A percentile compares a stretch with the other conserved stretches of the same genome.
These are phyloP conservation scores for Oostethus manadensis DNA, from an alignment of 2,113 vertebrate species.

Conservation along the genomic window DNA sequence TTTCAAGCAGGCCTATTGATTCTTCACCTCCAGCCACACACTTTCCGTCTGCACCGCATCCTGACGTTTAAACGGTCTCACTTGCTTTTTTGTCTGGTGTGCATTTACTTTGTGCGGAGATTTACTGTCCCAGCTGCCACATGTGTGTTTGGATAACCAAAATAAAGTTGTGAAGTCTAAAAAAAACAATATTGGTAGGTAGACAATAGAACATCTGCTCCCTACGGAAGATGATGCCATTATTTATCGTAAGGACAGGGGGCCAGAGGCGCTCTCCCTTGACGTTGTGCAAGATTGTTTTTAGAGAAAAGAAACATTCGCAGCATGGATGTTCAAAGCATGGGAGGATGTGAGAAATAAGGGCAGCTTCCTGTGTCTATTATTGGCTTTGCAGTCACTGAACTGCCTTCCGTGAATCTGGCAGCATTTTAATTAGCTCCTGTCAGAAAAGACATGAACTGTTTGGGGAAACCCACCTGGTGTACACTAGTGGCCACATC, in stretches of 20 bases:
- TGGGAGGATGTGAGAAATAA: conserved; percentile 54
- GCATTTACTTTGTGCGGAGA: not conserved
- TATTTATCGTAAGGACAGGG: conserved; percentile 28
- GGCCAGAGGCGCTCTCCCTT: conserved; percentile 26
- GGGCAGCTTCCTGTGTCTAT: conserved; percentile 53
- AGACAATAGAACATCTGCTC: conserved; percentile 48
- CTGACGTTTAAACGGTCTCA: not conserved
- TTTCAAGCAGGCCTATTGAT: conserved; percentile 7
- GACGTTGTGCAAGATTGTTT: conserved; percentile 27
- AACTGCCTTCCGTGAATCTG: conserved; percentile 45
- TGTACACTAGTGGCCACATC: conserved; percentile 4
- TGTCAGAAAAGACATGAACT: conserved; percentile 8
- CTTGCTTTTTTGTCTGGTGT: not conserved
- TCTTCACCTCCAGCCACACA: conserved; percentile 6
- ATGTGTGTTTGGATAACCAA: conserved; percentile 15
- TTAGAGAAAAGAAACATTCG: conserved; percentile 20
- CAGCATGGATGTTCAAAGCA: conserved; percentile 46
- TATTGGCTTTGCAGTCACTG: conserved; percentile 34
- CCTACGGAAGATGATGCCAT: conserved; percentile 47
- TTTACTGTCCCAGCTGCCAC: not conserved
- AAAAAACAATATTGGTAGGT: not conserved
- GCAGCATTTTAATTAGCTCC: conserved; percentile 21
- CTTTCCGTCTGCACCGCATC: not conserved
- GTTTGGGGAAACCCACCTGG: conserved; percentile 23
- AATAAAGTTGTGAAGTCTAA: not conserved